These are phyloP conservation scores for Henricia sp. DNA, from an alignment of 53 echinoderm and acorn worm genomes.

Conservation along the genomic window DNA sequence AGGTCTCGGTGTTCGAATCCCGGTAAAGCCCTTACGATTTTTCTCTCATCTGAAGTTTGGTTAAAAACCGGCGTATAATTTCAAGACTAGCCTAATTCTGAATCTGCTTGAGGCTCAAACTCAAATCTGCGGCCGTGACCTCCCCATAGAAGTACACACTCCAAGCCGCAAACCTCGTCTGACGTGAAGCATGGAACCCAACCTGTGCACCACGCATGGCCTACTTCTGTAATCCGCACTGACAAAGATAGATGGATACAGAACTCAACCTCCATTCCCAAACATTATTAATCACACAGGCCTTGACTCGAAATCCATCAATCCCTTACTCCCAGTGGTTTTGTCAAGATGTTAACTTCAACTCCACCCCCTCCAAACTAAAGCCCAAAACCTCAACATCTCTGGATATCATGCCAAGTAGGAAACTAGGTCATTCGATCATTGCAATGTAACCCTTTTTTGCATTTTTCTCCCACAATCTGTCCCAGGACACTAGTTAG, in stretches of 20 bases:
- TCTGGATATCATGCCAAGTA: not conserved
- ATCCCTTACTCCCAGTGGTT: not conserved
- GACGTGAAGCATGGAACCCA: not conserved
- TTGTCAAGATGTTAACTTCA: not conserved
- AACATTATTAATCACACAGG: conserved; percentile 46
- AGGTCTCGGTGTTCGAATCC: no score
- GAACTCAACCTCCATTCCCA: conserved; percentile 36
- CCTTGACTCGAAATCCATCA: conserved; percentile 27
- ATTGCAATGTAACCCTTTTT: not conserved
- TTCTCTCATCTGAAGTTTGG: no score
- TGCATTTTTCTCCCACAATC: not conserved
- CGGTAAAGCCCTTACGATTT: no score
- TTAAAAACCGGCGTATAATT: no score
- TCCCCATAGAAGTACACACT: not conserved
- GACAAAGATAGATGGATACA: conserved; percentile 56
- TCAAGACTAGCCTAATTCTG: not conserved
- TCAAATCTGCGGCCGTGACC: conserved; percentile 38
- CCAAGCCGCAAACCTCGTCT: not conserved
- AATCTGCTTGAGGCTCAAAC: conserved; percentile 16
- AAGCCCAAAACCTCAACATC: not conserved
- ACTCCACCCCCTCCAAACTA: not conserved
- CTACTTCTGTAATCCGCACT: conserved; percentile 52
- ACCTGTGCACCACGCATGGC: conserved; percentile 36
- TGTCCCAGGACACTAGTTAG: conserved; percentile 50
- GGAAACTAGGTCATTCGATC: conserved; percentile 29